These are phyloP conservation scores for Carterocephalus palaemon DNA, from an alignment of 2,888 invertebrate genomes.

Conservation along the genomic window DNA sequence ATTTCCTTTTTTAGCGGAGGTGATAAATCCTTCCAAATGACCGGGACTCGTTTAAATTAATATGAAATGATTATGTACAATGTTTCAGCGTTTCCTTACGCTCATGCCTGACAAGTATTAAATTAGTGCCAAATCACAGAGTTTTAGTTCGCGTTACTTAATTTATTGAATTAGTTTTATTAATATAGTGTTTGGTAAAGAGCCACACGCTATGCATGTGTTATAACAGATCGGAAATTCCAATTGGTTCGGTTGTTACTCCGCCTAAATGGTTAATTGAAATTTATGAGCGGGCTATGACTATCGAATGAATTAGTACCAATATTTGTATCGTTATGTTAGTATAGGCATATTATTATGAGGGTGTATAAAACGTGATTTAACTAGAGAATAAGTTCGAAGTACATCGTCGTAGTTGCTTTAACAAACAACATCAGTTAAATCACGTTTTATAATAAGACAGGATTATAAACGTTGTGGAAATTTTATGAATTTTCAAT, in stretches of 20 bases:
- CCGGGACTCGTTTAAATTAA: constrained; percentile 1
- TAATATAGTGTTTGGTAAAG: constrained; percentile 36
- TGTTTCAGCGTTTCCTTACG: constrained; percentile 41
- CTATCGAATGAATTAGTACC: constrained; percentile 20
- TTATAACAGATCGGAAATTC: constrained; percentile 36
- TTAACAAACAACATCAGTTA: no score
- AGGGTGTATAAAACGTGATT: no score
- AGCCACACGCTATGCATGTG: constrained; percentile 42
- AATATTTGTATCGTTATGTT: constrained; percentile 12
- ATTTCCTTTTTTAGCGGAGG: no score
- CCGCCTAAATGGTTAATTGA: constrained; percentile 54
- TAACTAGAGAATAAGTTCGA: no score
- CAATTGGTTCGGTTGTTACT: constrained; percentile 51
- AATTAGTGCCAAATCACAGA: constrained; percentile 70
- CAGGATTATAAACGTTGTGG: no score
- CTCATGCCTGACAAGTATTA: constrained; percentile 51
- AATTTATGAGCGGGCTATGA: constrained; percentile 23
- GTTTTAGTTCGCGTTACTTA: constrained; percentile 62
- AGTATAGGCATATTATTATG: no score
- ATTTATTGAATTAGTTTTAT: constrained; percentile 58
- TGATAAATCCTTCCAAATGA: no score
- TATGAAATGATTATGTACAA: no score
- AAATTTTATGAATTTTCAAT: no score
- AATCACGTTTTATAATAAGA: no score
- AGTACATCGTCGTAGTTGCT: no score